A percentile compares a stretch with the other conserved stretches of the same genome.
Evolutionary conservation across 2,888 invertebrate genomes (phyloP).

Genomic region (Abrostola tripartita): DNA sequence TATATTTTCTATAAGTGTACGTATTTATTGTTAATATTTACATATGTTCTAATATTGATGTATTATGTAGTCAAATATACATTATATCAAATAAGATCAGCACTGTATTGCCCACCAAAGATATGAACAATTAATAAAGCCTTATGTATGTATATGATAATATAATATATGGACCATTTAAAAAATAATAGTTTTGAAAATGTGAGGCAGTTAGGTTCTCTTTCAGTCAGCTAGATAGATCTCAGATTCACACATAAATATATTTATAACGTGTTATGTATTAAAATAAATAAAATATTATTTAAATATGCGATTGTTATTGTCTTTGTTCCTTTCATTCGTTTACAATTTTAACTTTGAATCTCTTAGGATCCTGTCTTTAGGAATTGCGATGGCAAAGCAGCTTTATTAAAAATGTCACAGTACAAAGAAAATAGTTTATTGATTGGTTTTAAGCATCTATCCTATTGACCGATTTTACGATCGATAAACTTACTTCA

Average conservation of each 20-base stretch:
- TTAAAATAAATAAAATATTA: conserved; percentile 28
- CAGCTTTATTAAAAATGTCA: no score
- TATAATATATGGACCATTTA: conserved; percentile 1
- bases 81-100: conserved; percentile 14
- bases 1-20: conserved; percentile 36
- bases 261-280: conserved; percentile 25
- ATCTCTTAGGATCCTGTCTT: no score
- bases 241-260: conserved; percentile 33
- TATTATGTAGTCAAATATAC: conserved; percentile 26
- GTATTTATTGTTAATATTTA: conserved; percentile 24
- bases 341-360: background rate
- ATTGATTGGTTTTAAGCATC: no score
- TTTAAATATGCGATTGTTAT: background rate
- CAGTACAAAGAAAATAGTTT: no score
- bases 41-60: conserved; percentile 8
- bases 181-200: conserved; percentile 13
- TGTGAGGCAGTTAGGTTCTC: conserved; percentile 19
- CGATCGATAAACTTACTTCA: no score
- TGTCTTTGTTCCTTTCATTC: background rate
- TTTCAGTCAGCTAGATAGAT: conserved; percentile 42
- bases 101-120: conserved; percentile 26
- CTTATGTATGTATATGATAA: background rate
- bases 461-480: no score
- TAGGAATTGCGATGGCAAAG: no score
- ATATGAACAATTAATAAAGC: conserved; percentile 12